Conservation (phyloP, 1,140 invertebrate genomes). For the Dinoponera quadriceps region DNA sequence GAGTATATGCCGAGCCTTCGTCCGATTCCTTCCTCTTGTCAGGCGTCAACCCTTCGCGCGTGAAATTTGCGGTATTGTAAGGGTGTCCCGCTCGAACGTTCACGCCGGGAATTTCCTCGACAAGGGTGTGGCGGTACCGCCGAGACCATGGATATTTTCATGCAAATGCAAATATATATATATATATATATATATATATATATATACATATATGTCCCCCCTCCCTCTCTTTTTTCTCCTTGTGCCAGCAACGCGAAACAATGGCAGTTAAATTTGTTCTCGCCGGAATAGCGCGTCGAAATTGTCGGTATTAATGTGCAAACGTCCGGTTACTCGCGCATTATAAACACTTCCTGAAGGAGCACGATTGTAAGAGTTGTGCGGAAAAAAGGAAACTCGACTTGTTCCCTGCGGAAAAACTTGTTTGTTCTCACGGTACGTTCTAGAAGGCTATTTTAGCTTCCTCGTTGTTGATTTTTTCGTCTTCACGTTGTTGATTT, state of each 20-base stretch:
- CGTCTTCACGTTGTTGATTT: too few relatives aligned
- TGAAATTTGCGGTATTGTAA: conserved; percentile 50
- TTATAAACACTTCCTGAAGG: conserved; percentile 64
- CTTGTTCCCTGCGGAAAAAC: conserved; percentile 30
- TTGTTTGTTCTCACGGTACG: not conserved
- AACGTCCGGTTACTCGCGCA: not conserved
- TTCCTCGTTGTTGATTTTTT: too few relatives aligned
- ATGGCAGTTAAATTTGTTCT: conserved; percentile 67
- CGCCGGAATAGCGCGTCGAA: conserved; percentile 64
- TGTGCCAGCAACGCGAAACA: conserved; percentile 46
- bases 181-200: too few relatives aligned
- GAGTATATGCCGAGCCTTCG: conserved; percentile 1
- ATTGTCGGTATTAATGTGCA: conserved; percentile 69
- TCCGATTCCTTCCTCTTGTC: conserved; percentile 29
- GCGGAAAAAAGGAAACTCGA: conserved; percentile 8
- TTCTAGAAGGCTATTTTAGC: too few relatives aligned
- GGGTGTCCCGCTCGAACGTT: conserved; percentile 6
- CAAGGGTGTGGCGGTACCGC: conserved; percentile 1
- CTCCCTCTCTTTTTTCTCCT: conserved; percentile 27
- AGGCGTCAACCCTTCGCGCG: conserved; percentile 42
- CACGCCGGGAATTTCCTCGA: conserved; percentile 30
- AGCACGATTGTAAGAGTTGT: not conserved
- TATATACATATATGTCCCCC: conserved; percentile 1
- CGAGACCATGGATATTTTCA: conserved; percentile 66
- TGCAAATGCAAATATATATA: conserved; percentile 63